phyloP scores from a whole-genome alignment of 2,888 invertebrate genomes.

The Stenotaenia linearis region DNA sequence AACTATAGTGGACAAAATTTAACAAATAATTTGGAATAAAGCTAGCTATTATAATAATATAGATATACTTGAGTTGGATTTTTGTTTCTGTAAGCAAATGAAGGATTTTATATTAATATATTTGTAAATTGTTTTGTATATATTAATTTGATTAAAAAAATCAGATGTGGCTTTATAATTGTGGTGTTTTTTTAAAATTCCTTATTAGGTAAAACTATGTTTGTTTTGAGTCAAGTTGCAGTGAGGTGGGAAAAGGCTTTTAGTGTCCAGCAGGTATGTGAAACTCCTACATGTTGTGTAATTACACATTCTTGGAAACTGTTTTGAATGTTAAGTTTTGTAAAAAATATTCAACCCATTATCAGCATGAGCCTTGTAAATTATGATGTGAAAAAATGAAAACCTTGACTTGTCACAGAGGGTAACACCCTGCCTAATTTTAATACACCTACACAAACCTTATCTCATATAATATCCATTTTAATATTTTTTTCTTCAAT shows the following conservation, averaged over 20 bases:
- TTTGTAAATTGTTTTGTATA: not conserved
- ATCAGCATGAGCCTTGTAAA: not conserved
- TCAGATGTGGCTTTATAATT: not conserved
- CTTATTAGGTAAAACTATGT: not conserved
- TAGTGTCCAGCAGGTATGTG: not conserved
- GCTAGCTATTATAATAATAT: not conserved
- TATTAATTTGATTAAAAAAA: not conserved
- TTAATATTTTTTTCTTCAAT: not conserved
- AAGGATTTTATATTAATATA: not conserved
- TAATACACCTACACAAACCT: not conserved
- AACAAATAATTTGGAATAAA: not conserved
- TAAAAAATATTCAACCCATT: not conserved
- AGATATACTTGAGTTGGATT: not conserved
- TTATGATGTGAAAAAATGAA: not conserved
- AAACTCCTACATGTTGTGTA: not conserved
- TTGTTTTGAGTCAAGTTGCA: not conserved
- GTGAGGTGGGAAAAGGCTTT: not conserved
- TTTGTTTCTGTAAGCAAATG: not conserved
- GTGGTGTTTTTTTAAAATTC: not conserved
- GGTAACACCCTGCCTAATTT: not conserved
- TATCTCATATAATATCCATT: not conserved
- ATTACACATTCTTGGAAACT: not conserved
- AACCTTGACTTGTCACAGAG: not conserved
- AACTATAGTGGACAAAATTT: no score
- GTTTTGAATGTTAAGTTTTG: not conserved